Conservation (phyloP, 2,888 invertebrate species). For the Dasysyrphus albostriatus region DNA sequence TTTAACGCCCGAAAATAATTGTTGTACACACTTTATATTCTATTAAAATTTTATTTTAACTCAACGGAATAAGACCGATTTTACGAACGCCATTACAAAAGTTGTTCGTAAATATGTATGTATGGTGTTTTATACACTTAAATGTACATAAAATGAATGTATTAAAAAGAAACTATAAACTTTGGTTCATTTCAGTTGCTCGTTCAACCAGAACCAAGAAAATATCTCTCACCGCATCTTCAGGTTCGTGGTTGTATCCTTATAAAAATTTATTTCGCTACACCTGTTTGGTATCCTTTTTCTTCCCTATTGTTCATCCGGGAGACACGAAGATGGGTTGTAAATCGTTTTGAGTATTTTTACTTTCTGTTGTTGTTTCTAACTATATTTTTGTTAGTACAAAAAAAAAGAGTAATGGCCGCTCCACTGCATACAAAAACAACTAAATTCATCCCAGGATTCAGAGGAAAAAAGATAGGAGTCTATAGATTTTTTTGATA, state of each 20-base stretch:
- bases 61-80: slow-evolving; percentile 63
- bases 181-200: slow-evolving; percentile 44
- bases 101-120: neutral
- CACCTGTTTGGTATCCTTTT: slow-evolving; percentile 62
- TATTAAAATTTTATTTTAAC: slow-evolving; percentile 71
- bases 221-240: neutral
- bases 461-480: slow-evolving; percentile 15
- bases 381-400: slow-evolving; percentile 20
- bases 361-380: slow-evolving; percentile 8
- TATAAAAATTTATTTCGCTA: slow-evolving; percentile 5
- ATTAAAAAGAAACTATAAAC: neutral
- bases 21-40: slow-evolving; percentile 59
- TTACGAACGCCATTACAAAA: slow-evolving; percentile 56
- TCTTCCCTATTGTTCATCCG: slow-evolving; percentile 8
- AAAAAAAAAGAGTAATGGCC: slow-evolving; percentile 15
- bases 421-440: neutral
- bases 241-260: neutral
- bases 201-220: slow-evolving; percentile 19
- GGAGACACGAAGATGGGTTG: slow-evolving; percentile 59
- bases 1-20: slow-evolving; percentile 68
- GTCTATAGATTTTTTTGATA: slow-evolving; percentile 18
- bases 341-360: slow-evolving; percentile 50
- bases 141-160: neutral
- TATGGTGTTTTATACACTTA: too few relatives aligned
- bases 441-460: slow-evolving; percentile 9